Percentiles rank a stretch among this genome's conserved stretches.
These are phyloP conservation scores for Hippocampus abdominalis DNA, from an alignment of 2,113 vertebrate species.

Conservation along the genomic window DNA sequence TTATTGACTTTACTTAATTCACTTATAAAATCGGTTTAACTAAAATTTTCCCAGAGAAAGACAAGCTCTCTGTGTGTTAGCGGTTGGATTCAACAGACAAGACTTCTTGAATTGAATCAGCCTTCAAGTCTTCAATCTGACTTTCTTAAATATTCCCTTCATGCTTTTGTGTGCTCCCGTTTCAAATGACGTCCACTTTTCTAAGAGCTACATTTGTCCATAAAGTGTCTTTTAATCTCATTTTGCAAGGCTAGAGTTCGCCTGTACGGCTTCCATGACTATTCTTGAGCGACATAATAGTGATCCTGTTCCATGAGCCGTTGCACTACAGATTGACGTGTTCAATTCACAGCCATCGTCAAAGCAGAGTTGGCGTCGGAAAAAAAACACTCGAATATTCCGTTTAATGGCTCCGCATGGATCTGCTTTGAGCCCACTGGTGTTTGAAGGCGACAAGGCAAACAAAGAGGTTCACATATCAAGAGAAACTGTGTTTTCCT, in stretches of 20 bases:
- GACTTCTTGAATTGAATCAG: background rate
- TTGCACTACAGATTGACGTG: constrained; percentile 44
- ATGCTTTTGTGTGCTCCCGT: background rate
- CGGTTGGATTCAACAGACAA: background rate
- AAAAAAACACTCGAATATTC: constrained; percentile 8
- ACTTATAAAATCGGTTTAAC: background rate
- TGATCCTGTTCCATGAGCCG: constrained; percentile 62
- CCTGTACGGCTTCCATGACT: constrained; percentile 57
- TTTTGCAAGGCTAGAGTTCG: constrained; percentile 54
- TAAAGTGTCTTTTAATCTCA: constrained; percentile 68
- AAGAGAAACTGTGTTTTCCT: constrained; percentile 31
- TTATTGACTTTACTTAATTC: background rate
- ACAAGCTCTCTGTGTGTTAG: background rate
- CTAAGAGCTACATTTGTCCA: constrained; percentile 53
- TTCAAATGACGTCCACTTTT: background rate
- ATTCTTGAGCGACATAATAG: constrained; percentile 46
- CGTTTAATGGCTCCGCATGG: constrained; percentile 29
- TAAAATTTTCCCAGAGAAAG: background rate
- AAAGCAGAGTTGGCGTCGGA: constrained; percentile 14
- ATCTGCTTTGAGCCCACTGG: constrained; percentile 37
- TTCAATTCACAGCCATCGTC: constrained; percentile 24
- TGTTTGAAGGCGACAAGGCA: constrained; percentile 7
- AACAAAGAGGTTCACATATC: constrained; percentile 39
- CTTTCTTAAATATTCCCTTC: background rate
- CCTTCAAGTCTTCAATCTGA: background rate